Conservation (phyloP, 2,888 invertebrate genomes). For the Iselma pallidipennis region DNA sequence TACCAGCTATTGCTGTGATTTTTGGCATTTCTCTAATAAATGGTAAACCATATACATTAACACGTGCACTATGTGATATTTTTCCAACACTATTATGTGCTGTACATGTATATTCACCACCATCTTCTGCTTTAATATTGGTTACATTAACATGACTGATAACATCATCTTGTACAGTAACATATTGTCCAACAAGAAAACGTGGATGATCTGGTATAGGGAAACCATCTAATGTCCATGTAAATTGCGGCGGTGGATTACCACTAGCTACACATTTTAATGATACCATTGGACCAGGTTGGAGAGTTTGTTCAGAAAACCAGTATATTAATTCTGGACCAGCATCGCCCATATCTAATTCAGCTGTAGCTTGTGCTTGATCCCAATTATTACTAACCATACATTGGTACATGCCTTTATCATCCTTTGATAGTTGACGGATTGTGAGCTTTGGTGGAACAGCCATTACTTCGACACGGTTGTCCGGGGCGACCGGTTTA, state of each 20-base stretch:
- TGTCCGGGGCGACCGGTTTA: slow-evolving; percentile 55
- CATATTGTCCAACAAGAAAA: slow-evolving; percentile 89
- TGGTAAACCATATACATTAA: slow-evolving; percentile 86
- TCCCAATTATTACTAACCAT: slow-evolving; percentile 84
- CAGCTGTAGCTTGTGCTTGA: slow-evolving; percentile 81
- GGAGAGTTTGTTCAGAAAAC: slow-evolving; percentile 90
- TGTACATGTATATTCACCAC: slow-evolving; percentile 85
- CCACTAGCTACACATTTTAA: slow-evolving; percentile 94
- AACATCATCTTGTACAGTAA: slow-evolving; percentile 89
- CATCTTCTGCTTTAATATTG: slow-evolving; percentile 84
- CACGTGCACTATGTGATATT: slow-evolving; percentile 79
- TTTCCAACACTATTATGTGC: slow-evolving; percentile 83
- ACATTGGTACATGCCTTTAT: slow-evolving; percentile 92
- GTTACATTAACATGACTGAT: slow-evolving; percentile 92
- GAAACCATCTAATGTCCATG: slow-evolving; percentile 89
- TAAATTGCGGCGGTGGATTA: slow-evolving; percentile 90
- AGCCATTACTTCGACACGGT: slow-evolving; percentile 49
- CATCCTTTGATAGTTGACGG: slow-evolving; percentile 73
- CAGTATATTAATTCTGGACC: slow-evolving; percentile 88
- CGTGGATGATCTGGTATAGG: slow-evolving; percentile 66
- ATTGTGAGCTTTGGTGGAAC: slow-evolving; percentile 57
- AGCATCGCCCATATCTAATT: slow-evolving; percentile 82
- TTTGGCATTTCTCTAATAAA: slow-evolving; percentile 87
- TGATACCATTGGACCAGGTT: slow-evolving; percentile 89
- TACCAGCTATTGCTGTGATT: slow-evolving; percentile 84